Conservation (phyloP, 2,113 vertebrate species). For the Raja brachyura region DNA sequence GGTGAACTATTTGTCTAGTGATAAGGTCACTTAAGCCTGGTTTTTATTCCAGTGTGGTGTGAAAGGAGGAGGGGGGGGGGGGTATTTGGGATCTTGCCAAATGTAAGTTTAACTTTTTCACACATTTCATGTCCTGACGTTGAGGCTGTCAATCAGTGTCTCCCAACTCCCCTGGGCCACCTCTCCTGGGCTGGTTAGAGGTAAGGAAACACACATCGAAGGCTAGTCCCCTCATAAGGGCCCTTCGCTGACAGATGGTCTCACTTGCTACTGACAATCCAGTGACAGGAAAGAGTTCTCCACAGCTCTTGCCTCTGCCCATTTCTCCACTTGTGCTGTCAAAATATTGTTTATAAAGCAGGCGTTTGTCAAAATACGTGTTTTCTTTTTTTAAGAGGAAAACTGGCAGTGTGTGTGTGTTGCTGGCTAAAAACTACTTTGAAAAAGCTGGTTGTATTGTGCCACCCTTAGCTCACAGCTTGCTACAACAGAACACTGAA, state of each 20-base stretch:
- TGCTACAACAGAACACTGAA: constrained; percentile 13
- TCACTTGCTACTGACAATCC: constrained; percentile 34
- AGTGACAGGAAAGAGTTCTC: constrained; percentile 33
- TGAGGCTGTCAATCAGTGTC: constrained; percentile 57
- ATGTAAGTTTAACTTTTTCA: constrained; percentile 47
- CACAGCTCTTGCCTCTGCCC: neutral
- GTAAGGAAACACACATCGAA: constrained; percentile 4
- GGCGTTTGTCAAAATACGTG: constrained; percentile 30
- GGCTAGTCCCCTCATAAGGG: constrained; percentile 22
- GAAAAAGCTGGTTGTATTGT: constrained; percentile 31
- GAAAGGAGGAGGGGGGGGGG: neutral
- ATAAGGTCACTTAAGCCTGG: constrained; percentile 15
- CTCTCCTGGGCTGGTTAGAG: constrained; percentile 33
- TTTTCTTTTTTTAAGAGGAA: neutral
- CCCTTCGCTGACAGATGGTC: constrained; percentile 30
- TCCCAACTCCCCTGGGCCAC: constrained; percentile 49
- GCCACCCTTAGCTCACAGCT: constrained; percentile 29
- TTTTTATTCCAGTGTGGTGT: neutral
- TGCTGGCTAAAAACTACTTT: constrained; percentile 26
- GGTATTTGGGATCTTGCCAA: constrained; percentile 23
- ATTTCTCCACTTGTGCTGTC: constrained; percentile 28
- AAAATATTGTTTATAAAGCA: constrained; percentile 33
- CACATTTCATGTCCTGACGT: constrained; percentile 56
- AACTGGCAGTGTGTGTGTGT: constrained; percentile 23
- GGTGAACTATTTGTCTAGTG: neutral